phyloP scores from a whole-genome alignment of 2,797 vertebrate species.

The Enteromius radiatus region DNA sequence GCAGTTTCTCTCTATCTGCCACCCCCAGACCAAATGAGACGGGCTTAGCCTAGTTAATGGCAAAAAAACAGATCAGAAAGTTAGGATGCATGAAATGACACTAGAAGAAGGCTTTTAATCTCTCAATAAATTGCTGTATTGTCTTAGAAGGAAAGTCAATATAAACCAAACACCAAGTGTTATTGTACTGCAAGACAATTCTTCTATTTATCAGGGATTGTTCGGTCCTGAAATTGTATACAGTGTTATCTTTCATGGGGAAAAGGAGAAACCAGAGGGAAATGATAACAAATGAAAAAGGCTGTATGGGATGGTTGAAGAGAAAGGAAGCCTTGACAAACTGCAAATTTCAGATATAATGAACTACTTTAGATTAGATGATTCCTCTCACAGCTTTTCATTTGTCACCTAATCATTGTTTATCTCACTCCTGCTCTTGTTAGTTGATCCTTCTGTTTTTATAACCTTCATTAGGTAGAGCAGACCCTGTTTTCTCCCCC shows the following conservation, averaged over 20 bases:
- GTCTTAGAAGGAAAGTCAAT: background rate
- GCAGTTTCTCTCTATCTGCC: slow-evolving; percentile 38
- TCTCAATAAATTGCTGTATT: background rate
- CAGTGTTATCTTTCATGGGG: slow-evolving; percentile 11
- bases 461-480: slow-evolving; percentile 14
- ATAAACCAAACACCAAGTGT: background rate
- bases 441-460: slow-evolving; percentile 3
- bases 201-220: background rate
- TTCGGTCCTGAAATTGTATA: slow-evolving; percentile 19
- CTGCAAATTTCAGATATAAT: background rate
- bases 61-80: background rate
- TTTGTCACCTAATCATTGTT: slow-evolving; percentile 27
- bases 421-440: slow-evolving; percentile 7
- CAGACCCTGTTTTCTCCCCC: background rate
- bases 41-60: background rate
- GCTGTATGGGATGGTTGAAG: too few relatives aligned
- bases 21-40: background rate
- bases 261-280: background rate
- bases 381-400: background rate
- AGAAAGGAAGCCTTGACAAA: background rate
- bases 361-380: slow-evolving; percentile 7
- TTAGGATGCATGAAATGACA: background rate
- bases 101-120: background rate
- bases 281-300: background rate
- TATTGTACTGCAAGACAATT: background rate